Base-by-base conservation (phyloP, 1,140 invertebrate genomes). In the Drosophila kepulauana region DNA sequence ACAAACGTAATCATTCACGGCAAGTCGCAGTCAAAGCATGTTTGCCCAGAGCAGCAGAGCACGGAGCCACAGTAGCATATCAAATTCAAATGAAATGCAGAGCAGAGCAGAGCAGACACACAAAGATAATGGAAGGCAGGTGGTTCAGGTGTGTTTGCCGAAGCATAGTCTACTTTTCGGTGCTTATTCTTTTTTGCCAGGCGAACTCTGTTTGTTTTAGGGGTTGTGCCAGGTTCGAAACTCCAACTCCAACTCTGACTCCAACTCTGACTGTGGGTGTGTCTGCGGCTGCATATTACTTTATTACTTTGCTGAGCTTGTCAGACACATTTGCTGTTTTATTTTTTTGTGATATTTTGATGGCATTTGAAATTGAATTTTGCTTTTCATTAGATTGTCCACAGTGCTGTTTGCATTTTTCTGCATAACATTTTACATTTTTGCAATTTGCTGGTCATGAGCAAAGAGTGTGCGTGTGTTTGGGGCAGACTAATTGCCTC, bases 401-500 rank as follows among this genome's bases (percentile, higher is more conserved):
- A 13, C 33, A 16, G 11, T 52, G n/a, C n/a, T 28, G 33, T 52
- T 10, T 45, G 35, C 25, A 59, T 54, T 35, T 62, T 45, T 58
- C 1, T 48, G 28, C 48, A 64, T n/a, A 52, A 52, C 25, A 45
- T 62, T 69, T 30, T 20, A 43, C 57, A 62, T 30, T 52, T 52
- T 25, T 13, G 16, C 33, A 38, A 11, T 54, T 33, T 54, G 67
- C 20, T 57, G 30, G 59, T 41, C 59, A 71, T 57, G 28, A 25
- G 20, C 3, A 25, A 25, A 25, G 20, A 25, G 20, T 48, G 15
- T 62, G 38, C 61, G 43, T 54, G 56, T 70, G 33, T 78, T 38
- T 68, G 52, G 51, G 56, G 41, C 65, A 67, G 68, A 82, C 84
- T 86, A 86, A 86, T 86, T 86, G 79, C 76, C 45, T 64, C 71